Evolutionary conservation across 2,888 invertebrate species (phyloP), one percentile per base, ranked within the genome.

Genomic region (Agrotis ipsilon): DNA sequence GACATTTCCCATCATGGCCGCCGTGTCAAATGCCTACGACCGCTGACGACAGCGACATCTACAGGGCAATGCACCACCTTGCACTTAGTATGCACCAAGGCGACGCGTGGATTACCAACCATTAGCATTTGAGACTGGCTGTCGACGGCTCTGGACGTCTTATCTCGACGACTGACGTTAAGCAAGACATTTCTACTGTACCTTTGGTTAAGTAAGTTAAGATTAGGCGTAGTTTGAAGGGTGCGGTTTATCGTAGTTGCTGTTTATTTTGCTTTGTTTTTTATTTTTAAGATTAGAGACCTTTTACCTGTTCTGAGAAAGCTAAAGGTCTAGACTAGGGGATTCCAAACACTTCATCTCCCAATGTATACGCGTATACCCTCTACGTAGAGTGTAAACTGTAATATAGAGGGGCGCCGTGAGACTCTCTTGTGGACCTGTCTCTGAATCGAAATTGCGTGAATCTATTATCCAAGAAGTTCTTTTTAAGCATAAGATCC

Each of bases 51-150:
- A 90, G 88, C 92, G 90, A 91, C 91, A 92, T 87, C 86, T 82
- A 81, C 76, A 77, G 94, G 94, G 92, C 94, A 93, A 87, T 94
- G 94, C 92, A 92, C 95, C 90, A 92, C 94, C 94, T 94, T 94
- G 94, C 94, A 94, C 94, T 94, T 94, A 92, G 82, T 91, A 92
- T 93, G 93, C 91, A 92, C 85, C 92, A 92, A 92, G 92, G 93
- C 92, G 75, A 85, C 72, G 80, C 67, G 84, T 68, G 81, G 81
- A 90, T 82, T 81, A 58, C 74, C 70, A 58, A 80, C 87, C 81
- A 87, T 87, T 87, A 82, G 81, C 78, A 81, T 77, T 70, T 58
- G 65, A 65, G 74, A 73, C 63, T 48, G 48, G 64, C 58, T 71
- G 82, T 65, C 58, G 82, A 78, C 78, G 63, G 57, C 59, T 27